Evolutionary conservation across 1,140 invertebrate genomes (phyloP).

Genomic region (Eumeta japonica): DNA sequence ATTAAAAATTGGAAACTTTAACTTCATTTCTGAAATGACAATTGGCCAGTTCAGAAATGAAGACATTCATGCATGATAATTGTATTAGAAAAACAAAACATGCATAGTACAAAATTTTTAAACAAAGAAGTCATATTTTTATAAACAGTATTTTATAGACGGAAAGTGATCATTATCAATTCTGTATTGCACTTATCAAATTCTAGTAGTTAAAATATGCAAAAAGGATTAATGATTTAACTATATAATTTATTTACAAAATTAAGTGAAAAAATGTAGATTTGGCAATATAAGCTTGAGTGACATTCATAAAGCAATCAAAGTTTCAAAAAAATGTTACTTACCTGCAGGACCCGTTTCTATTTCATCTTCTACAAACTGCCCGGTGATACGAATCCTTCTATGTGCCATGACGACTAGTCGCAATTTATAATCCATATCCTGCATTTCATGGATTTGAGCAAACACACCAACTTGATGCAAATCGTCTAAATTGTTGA

Average conservation of each 20-base stretch:
- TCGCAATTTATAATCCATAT: conserved; percentile 86
- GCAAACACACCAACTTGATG: conserved; percentile 95
- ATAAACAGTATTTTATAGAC: too few species aligned
- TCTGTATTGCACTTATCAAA: neutral
- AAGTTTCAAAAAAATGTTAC: conserved; percentile 6
- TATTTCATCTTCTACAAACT: conserved; percentile 70
- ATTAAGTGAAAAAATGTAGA: too few species aligned
- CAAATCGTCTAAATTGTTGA: conserved; percentile 82
- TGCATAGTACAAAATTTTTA: conserved; percentile 1
- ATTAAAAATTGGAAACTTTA: conserved; percentile 66
- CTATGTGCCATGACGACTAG: conserved; percentile 94
- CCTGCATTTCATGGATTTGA: conserved; percentile 96
- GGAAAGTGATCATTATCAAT: neutral
- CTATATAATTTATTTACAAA: too few species aligned
- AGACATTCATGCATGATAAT: conserved; percentile 10
- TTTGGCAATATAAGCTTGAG: too few species aligned
- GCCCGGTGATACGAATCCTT: conserved; percentile 77
- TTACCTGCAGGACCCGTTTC: conserved; percentile 54
- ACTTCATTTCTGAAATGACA: conserved; percentile 54
- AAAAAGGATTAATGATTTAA: too few species aligned
- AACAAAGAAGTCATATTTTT: too few species aligned
- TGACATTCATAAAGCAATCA: too few species aligned
- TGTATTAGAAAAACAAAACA: neutral
- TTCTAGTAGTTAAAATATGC: neutral
- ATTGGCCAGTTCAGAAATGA: conserved; percentile 42